A percentile compares a stretch with the other conserved stretches of the same genome.
Conservation (phyloP, 2,888 invertebrate species). For the Augochlorella aurata region DNA sequence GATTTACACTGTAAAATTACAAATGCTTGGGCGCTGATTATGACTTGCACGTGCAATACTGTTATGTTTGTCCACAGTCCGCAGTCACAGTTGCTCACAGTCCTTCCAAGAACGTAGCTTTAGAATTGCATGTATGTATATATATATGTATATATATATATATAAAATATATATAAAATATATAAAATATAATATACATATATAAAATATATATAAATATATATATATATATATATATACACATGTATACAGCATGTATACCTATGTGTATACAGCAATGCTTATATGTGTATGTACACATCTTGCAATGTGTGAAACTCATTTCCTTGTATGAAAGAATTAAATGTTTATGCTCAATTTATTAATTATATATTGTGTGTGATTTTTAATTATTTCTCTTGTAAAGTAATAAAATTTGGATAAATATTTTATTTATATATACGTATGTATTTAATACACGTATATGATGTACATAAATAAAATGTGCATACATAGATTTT, state of each 20-base stretch:
- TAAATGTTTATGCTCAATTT: neutral
- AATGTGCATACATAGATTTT: neutral
- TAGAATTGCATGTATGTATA: neutral
- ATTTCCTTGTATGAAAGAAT: neutral
- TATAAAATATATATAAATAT: no score
- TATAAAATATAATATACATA: no score
- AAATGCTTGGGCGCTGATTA: neutral
- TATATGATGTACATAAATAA: no score
- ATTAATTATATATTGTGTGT: neutral
- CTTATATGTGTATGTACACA: no score
- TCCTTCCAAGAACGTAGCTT: neutral
- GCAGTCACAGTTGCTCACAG: no score
- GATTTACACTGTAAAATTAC: neutral
- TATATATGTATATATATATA: no score
- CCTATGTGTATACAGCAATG: no score
- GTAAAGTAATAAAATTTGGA: neutral
- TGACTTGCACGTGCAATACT: conserved; percentile 39
- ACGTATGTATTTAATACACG: no score
- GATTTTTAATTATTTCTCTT: neutral
- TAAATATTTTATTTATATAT: neutral
- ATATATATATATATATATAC: no score
- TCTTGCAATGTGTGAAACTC: no score
- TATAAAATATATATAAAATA: no score
- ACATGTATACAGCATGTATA: no score
- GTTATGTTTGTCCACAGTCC: neutral